phyloP scores from a whole-genome alignment of 2,113 vertebrate genomes.

The Uria lomvia region DNA sequence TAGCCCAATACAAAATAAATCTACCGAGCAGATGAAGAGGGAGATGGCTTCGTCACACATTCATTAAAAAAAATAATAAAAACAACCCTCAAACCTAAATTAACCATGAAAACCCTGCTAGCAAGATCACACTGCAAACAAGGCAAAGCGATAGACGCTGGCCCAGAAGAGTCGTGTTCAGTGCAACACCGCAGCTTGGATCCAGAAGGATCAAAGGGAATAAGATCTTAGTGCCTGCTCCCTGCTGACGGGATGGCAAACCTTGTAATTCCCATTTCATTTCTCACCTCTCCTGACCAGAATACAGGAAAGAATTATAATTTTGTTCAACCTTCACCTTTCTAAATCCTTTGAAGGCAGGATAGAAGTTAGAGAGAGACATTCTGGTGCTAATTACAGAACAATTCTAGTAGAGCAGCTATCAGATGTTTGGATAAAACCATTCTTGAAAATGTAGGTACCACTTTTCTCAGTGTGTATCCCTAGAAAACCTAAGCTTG shows the following conservation, averaged over 20 bases:
- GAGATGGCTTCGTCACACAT: neutral
- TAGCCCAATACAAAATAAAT: slow-evolving; percentile 12
- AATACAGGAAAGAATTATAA: neutral
- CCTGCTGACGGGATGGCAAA: neutral
- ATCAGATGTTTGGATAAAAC: neutral
- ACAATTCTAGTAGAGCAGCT: neutral
- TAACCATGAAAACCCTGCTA: neutral
- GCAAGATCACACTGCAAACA: neutral
- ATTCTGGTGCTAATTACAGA: neutral
- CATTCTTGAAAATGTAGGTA: neutral
- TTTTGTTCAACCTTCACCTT: neutral
- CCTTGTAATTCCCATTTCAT: neutral
- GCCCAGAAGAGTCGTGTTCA: rapidly evolving
- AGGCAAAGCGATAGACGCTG: rapidly evolving
- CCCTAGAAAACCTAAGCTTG: neutral
- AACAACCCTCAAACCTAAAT: neutral
- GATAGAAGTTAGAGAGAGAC: neutral
- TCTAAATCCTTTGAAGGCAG: neutral
- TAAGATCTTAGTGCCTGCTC: neutral
- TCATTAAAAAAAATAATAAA: neutral
- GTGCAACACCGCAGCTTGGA: neutral
- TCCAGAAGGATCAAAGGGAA: neutral
- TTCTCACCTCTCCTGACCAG: neutral
- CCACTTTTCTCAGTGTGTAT: neutral
- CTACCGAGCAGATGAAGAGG: neutral